Evolutionary conservation across 2,797 vertebrate species (phyloP).

Genomic region (Acanthurus leucopareius): DNA sequence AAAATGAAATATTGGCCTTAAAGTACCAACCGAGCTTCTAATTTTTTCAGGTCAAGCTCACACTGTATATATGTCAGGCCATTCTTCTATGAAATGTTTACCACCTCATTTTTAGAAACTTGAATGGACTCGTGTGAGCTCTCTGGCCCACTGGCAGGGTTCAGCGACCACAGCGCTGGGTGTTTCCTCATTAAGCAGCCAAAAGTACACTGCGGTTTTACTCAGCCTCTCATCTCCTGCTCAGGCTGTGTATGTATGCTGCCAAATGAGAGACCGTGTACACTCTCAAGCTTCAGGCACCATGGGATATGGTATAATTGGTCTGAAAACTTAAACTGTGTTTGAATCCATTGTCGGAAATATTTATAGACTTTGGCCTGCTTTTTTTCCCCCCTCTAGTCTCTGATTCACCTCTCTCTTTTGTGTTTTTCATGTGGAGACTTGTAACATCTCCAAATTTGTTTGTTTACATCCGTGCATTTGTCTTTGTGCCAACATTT

Average conservation of each 20-base stretch:
- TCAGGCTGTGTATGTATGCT: constrained; percentile 51
- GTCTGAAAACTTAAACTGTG: constrained; percentile 62
- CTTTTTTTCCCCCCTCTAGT: neutral
- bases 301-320: constrained; percentile 61
- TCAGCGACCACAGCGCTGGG: constrained; percentile 60
- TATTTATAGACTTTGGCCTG: constrained; percentile 56
- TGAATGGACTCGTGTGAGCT: constrained; percentile 33
- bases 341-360: constrained; percentile 47
- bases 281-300: constrained; percentile 53
- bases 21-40: neutral
- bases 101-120: constrained; percentile 19
- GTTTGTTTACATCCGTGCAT: constrained; percentile 27
- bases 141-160: constrained; percentile 36
- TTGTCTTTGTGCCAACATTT: neutral
- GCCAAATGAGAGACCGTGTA: constrained; percentile 71
- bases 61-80: neutral
- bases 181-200: constrained; percentile 72
- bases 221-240: constrained; percentile 75
- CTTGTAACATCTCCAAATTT: constrained; percentile 2
- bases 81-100: constrained; percentile 19
- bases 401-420: constrained; percentile 12
- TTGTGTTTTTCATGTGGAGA: constrained; percentile 19
- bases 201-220: constrained; percentile 71
- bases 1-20: neutral
- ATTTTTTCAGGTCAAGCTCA: constrained; percentile 9